Evolutionary conservation across 2,113 vertebrate genomes (phyloP), one percentile per base, ranked within the genome.

Genomic region (Neoarius graeffei): DNA sequence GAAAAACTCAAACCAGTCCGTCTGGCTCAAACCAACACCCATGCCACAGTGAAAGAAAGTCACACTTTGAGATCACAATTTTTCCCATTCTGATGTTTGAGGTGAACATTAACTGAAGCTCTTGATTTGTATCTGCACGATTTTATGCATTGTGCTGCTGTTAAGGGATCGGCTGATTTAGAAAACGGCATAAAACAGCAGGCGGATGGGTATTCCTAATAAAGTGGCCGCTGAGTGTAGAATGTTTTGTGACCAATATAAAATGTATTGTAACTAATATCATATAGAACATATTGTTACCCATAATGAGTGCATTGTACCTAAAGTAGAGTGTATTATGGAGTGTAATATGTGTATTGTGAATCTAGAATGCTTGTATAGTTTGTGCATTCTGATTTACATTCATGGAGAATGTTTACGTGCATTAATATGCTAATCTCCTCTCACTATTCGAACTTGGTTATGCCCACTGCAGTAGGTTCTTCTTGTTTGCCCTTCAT

Each of bases 401-500:
- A 48, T 62, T 48, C 23, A 52, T n/a, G 25, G 3, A 42, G 2
- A 7, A 52, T 27, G 76, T 80, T 80, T 74, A 23, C 48, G 48
- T 80, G 13, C 74, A 77, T 77, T 20, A 54, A n/a, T n/a, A 54
- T 79, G 52, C 50, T 79, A 79, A 56, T 27, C 52, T 79, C 52
- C 6, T 27, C 52, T 19, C 27, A 20, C 7, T 19, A 11, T 20
- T 60, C n/a, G 20, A 81, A 9, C 42, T 71, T 30, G n/a, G 1
- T 57, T 84, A 69, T 50, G 25, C 62, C 30, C 14, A 48, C 59
- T 73, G 60, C 64, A 84, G 83, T 71, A 30, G 42, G n/a, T 84
- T 54, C 83, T 84, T 84, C 83, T 30, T 56, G 83, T 84, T 62
- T 71, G 66, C 62, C 83, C 83, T 85, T 85, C 35, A 57, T 25